Evolutionary conservation across 2,113 vertebrate species (phyloP).

Genomic region (Gnathonemus longibarbis): DNA sequence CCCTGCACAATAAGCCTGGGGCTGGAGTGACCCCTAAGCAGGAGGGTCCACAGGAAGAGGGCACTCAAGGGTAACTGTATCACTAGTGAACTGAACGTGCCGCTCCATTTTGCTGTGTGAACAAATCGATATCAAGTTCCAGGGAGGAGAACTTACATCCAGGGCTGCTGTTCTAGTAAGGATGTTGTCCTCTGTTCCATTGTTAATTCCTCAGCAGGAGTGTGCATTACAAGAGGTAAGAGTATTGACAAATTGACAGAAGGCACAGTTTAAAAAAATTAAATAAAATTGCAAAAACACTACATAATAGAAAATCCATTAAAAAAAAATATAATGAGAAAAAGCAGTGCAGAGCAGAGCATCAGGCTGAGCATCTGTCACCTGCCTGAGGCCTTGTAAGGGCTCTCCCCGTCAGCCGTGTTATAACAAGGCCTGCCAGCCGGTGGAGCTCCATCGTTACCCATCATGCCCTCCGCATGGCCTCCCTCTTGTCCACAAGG

Average conservation of each 20-base stretch:
- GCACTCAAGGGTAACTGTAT: neutral
- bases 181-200: slow-evolving; percentile 44
- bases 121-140: slow-evolving; percentile 48
- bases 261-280: neutral
- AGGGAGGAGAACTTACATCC: slow-evolving; percentile 44
- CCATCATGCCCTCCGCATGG: neutral
- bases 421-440: slow-evolving; percentile 10
- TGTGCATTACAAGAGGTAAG: slow-evolving; percentile 18
- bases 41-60: neutral
- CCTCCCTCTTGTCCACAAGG: neutral
- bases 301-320: neutral
- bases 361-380: neutral
- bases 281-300: neutral
- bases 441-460: neutral
- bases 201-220: slow-evolving; percentile 39
- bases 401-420: neutral
- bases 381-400: neutral
- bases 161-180: slow-evolving; percentile 32
- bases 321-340: neutral
- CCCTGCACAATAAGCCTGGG: neutral
- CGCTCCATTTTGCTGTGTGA: slow-evolving; percentile 25
- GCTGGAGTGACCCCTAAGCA: neutral
- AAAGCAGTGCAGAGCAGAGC: neutral
- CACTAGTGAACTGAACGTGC: neutral
- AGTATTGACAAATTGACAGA: slow-evolving; percentile 15